phyloP scores from a whole-genome alignment of 1,140 invertebrate species.

The Saccostrea glomerata region DNA sequence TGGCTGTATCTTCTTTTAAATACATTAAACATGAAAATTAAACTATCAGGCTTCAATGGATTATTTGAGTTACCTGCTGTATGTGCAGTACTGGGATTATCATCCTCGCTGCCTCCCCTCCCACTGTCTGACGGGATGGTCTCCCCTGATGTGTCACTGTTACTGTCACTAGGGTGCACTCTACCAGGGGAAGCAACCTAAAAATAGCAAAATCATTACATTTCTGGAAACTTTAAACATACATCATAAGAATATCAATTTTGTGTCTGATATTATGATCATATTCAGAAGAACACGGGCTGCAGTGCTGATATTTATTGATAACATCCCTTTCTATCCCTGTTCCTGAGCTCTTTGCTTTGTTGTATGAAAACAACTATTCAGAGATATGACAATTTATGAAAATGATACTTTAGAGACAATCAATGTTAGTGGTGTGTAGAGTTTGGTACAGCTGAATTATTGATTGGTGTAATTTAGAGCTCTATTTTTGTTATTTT shows the following conservation, averaged over 20 bases:
- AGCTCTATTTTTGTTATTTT: background rate
- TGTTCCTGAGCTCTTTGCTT: background rate
- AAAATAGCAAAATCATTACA: background rate
- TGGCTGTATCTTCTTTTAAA: too few species aligned
- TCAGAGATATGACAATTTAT: conserved; percentile 26
- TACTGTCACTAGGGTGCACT: conserved; percentile 57
- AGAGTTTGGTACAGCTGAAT: conserved; percentile 7
- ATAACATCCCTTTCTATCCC: background rate
- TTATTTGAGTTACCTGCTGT: background rate
- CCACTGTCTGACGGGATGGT: conserved; percentile 62
- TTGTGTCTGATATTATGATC: background rate
- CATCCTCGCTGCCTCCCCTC: conserved; percentile 62
- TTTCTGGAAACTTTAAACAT: background rate
- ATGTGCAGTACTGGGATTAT: conserved; percentile 49
- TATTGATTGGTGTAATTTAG: conserved; percentile 39
- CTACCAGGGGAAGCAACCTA: conserved; percentile 25
- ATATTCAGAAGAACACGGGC: background rate
- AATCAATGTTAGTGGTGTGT: background rate
- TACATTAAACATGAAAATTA: too few species aligned
- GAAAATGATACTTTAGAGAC: conserved; percentile 6
- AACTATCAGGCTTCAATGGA: too few species aligned
- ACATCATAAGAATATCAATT: background rate
- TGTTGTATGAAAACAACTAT: background rate
- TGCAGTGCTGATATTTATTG: background rate
- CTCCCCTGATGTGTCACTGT: conserved; percentile 64